Evolutionary conservation across 2,888 invertebrate genomes (phyloP).

Genomic region (Pterostichus madidus): DNA sequence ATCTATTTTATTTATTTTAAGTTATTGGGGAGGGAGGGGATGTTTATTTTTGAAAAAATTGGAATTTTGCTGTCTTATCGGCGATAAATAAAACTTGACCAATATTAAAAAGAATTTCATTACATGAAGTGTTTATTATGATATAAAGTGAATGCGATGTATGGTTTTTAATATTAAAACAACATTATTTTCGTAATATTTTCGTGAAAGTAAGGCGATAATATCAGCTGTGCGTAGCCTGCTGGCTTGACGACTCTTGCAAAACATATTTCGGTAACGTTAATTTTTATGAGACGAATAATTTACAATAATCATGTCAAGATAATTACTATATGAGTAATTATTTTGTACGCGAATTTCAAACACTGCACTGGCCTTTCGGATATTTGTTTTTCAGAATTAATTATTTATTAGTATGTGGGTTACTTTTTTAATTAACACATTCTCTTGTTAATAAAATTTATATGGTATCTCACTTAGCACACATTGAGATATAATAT

Average conservation of each 20-base stretch:
- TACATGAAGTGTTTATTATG: conserved; percentile 14
- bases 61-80: too few relatives aligned
- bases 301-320: conserved; percentile 32
- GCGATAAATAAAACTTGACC: too few relatives aligned
- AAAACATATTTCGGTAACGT: conserved; percentile 30
- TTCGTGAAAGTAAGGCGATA: conserved; percentile 47
- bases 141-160: conserved; percentile 7
- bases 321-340: conserved; percentile 23
- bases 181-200: conserved; percentile 35
- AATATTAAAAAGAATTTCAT: not conserved
- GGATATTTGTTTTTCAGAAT: too few relatives aligned
- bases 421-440: too few relatives aligned
- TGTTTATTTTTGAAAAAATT: too few relatives aligned
- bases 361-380: not conserved
- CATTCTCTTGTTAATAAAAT: too few relatives aligned
- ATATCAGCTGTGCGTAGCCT: not conserved
- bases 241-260: conserved; percentile 26
- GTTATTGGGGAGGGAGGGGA: too few relatives aligned
- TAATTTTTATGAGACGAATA: conserved; percentile 45
- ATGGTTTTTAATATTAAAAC: conserved; percentile 41
- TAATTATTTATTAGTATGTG: too few relatives aligned
- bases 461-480: too few relatives aligned
- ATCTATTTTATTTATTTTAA: too few relatives aligned
- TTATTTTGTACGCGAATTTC: conserved; percentile 24
- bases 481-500: too few relatives aligned